Conservation (phyloP, 2,888 invertebrate genomes). For the Syritta pipiens region DNA sequence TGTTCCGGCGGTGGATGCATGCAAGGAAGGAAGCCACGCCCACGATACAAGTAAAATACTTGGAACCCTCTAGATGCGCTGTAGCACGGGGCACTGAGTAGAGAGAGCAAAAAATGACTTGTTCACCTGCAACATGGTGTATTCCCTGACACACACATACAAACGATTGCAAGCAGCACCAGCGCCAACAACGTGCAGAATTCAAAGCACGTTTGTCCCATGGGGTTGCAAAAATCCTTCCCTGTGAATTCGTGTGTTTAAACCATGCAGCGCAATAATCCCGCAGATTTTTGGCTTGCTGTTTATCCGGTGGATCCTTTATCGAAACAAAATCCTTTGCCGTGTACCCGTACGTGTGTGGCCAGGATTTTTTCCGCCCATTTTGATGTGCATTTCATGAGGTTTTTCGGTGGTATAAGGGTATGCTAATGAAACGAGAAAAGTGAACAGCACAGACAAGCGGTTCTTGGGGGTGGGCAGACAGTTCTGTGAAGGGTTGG, state of each 20-base stretch:
- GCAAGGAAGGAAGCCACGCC: conserved; percentile 49
- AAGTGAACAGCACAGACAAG: conserved; percentile 12
- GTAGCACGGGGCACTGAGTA: conserved; percentile 14
- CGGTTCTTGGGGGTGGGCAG: conserved; percentile 6
- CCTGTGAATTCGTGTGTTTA: conserved; percentile 25
- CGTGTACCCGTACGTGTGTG: not conserved
- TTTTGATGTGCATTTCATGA: conserved; percentile 60
- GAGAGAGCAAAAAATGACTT: conserved; percentile 48
- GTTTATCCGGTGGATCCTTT: conserved; percentile 46
- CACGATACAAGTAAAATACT: conserved; percentile 37
- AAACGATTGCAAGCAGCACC: no score
- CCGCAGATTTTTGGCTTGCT: conserved; percentile 36
- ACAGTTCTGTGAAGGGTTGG: not conserved
- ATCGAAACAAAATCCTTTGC: conserved; percentile 24
- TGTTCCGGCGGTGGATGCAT: conserved; percentile 18
- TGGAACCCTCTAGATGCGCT: conserved; percentile 24
- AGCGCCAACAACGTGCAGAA: not conserved
- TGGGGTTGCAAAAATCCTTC: conserved; percentile 27
- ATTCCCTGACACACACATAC: not conserved
- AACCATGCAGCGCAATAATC: conserved; percentile 40
- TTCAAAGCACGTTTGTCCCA: conserved; percentile 38
- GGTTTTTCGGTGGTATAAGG: conserved; percentile 6
- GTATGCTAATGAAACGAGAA: conserved; percentile 31
- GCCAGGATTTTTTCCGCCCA: conserved; percentile 45
- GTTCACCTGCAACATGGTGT: conserved; percentile 48